phyloP scores from a whole-genome alignment of 1,140 invertebrate genomes.

The Ruditapes philippinarum region DNA sequence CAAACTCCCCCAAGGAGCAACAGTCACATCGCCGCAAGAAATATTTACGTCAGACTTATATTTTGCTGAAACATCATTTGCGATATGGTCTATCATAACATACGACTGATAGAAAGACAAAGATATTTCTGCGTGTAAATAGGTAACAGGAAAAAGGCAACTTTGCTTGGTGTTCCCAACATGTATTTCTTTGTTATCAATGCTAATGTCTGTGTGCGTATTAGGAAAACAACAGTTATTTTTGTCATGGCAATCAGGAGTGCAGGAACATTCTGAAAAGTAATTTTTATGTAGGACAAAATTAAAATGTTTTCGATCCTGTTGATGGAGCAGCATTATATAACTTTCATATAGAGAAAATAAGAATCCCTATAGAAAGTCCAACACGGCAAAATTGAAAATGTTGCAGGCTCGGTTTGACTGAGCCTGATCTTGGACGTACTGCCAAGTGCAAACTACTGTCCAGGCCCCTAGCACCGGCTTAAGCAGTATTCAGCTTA shows the following conservation, averaged over 20 bases:
- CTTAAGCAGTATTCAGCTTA: too few species aligned
- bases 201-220: not conserved
- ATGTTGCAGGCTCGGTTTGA: too few species aligned
- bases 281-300: not conserved
- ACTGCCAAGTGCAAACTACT: too few species aligned
- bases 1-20: too few species aligned
- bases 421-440: too few species aligned
- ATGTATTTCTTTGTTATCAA: too few species aligned
- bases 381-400: too few species aligned
- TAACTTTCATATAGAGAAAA: too few species aligned
- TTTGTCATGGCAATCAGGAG: not conserved
- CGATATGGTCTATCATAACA: not conserved
- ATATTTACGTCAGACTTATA: not conserved
- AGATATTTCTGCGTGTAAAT: not conserved
- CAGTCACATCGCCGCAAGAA: not conserved
- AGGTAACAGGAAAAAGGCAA: not conserved
- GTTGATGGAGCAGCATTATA: too few species aligned
- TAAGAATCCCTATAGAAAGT: too few species aligned
- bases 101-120: not conserved
- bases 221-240: not conserved
- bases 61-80: not conserved
- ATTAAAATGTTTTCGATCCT: too few species aligned
- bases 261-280: not conserved
- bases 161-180: not conserved
- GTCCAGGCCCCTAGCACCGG: too few species aligned